Percentiles rank a stretch among this genome's conserved stretches.
Conservation (phyloP, 2,888 invertebrate species). For the Cryptus viduatorius region DNA sequence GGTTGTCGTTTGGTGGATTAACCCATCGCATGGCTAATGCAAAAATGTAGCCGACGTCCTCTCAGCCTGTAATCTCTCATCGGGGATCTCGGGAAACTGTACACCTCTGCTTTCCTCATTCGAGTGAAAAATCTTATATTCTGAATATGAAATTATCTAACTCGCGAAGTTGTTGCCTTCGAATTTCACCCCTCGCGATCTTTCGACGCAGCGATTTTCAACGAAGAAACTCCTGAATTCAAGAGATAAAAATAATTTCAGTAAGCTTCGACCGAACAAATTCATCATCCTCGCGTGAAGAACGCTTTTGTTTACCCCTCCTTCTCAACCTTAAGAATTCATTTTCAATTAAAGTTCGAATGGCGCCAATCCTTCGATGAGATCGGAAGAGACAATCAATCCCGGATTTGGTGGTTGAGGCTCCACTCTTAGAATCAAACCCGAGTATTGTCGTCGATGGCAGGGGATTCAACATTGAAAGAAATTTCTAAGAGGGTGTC, state of each 20-base stretch:
- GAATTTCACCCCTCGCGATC: constrained; percentile 23
- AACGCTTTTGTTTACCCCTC: constrained; percentile 70
- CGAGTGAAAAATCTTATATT: constrained; percentile 4
- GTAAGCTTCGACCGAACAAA: constrained; percentile 60
- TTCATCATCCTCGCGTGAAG: constrained; percentile 58
- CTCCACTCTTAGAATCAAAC: constrained; percentile 35
- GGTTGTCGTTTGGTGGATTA: constrained; percentile 12
- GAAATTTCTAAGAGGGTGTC: constrained; percentile 24
- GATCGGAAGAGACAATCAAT: constrained; percentile 67
- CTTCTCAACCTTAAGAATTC: constrained; percentile 64
- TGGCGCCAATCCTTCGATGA: constrained; percentile 55
- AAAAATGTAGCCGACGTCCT: not conserved
- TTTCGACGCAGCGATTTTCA: constrained; percentile 47
- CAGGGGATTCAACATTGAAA: constrained; percentile 4
- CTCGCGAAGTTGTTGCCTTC: constrained; percentile 3
- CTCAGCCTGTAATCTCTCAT: not conserved
- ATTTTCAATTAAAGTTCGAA: constrained; percentile 75
- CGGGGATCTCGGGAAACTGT: not conserved
- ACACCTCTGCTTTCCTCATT: not conserved
- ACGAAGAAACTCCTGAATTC: constrained; percentile 68
- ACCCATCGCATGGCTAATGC: not conserved
- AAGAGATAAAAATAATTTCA: constrained; percentile 77
- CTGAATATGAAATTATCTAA: constrained; percentile 36
- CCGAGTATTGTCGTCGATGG: constrained; percentile 49
- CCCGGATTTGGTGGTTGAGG: constrained; percentile 67